phyloP scores from a whole-genome alignment of 2,797 vertebrate genomes.

The Scyliorhinus canicula region DNA sequence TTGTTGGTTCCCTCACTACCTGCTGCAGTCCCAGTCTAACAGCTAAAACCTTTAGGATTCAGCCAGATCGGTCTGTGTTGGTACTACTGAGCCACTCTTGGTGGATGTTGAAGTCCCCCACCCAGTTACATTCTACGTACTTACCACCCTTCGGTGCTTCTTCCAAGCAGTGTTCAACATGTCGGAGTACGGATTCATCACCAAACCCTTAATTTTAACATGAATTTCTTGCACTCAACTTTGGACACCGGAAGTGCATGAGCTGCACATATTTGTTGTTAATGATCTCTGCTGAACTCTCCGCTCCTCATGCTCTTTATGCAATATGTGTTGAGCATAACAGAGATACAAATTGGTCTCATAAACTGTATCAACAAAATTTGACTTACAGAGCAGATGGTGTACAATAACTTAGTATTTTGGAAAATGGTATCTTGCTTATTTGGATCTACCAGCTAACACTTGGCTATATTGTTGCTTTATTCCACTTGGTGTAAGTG shows the following conservation, averaged over 20 bases:
- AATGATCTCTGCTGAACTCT: not conserved
- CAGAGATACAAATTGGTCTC: not conserved
- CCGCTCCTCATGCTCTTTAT: not conserved
- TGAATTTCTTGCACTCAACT: not conserved
- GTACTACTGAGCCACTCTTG: too few species aligned
- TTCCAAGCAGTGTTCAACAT: too few species aligned
- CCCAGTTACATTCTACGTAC: too few species aligned
- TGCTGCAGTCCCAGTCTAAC: too few species aligned
- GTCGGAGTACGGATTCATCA: too few species aligned
- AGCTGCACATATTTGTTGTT: not conserved
- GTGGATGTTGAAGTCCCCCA: too few species aligned
- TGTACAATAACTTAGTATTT: not conserved
- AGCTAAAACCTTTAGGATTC: too few species aligned
- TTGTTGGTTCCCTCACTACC: too few species aligned
- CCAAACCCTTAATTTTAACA: not conserved
- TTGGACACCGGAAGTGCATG: not conserved
- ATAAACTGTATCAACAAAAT: not conserved
- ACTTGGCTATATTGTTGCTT: not conserved
- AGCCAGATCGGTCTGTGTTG: too few species aligned
- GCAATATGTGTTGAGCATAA: too few species aligned
- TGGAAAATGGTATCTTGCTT: not conserved
- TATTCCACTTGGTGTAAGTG: too few species aligned
- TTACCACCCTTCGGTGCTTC: too few species aligned
- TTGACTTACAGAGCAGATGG: not conserved
- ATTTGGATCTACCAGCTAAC: not conserved